Percentiles rank a stretch among this genome's conserved stretches.
Conservation (phyloP, 1,140 invertebrate genomes). For the Dreissena rostriformis region DNA sequence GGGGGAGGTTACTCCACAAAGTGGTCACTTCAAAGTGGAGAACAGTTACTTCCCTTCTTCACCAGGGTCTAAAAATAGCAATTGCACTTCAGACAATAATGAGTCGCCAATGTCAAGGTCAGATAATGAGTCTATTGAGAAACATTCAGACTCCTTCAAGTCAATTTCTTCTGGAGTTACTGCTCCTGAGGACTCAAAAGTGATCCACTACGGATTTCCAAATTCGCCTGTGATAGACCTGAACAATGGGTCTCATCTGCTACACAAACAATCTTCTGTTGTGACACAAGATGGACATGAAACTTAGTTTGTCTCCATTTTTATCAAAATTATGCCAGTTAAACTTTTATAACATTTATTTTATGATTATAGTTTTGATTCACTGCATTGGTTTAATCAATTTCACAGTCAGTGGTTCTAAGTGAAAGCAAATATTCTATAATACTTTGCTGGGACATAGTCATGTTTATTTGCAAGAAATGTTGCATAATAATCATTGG, state of each 20-base stretch:
- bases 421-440: too few relatives aligned
- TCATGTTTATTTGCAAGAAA: too few relatives aligned
- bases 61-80: conserved; percentile 49
- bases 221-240: conserved; percentile 47
- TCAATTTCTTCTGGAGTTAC: neutral
- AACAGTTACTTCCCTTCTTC: conserved; percentile 25
- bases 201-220: conserved; percentile 45
- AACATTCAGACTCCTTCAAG: neutral
- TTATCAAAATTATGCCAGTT: too few relatives aligned
- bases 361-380: too few relatives aligned
- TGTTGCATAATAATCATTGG: too few relatives aligned
- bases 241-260: neutral
- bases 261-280: too few relatives aligned
- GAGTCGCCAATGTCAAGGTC: conserved; percentile 18
- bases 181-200: conserved; percentile 10
- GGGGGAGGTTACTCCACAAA: conserved; percentile 13
- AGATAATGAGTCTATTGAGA: conserved; percentile 30
- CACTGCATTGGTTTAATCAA: too few relatives aligned
- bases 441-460: too few relatives aligned
- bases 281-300: too few relatives aligned
- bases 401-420: too few relatives aligned
- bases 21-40: neutral
- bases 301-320: too few relatives aligned
- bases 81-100: conserved; percentile 38
- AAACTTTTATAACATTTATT: too few relatives aligned